phyloP scores from a whole-genome alignment of 2,113 vertebrate genomes.

The pig (Sus scrofa) region T2T-Sscrofa CM000819.6:139936501-139937000 shows the following conservation, averaged over 20 bases:
- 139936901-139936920: conserved; percentile 54
- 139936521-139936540: conserved; percentile 22
- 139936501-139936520: conserved; percentile 6
- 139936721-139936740: not conserved
- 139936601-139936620: not conserved
- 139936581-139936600: not conserved
- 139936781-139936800: not conserved
- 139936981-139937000: conserved; percentile 76
- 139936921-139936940: conserved; percentile 44
- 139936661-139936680: not conserved
- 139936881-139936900: conserved; percentile 74
- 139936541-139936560: not conserved
- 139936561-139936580: conserved; percentile 3
- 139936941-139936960: conserved; percentile 67
- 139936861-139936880: conserved; percentile 57
- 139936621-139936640: not conserved
- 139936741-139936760: conserved; percentile 24
- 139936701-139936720: not conserved
- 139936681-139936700: not conserved
- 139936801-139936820: conserved; percentile 36
- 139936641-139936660: not conserved
- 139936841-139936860: conserved; percentile 64
- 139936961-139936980: conserved; percentile 45
- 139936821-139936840: conserved; percentile 34
- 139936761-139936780: conserved; percentile 16